Base-by-base conservation (phyloP, 2,888 invertebrate genomes). In the Strigamia crassipes region DNA sequence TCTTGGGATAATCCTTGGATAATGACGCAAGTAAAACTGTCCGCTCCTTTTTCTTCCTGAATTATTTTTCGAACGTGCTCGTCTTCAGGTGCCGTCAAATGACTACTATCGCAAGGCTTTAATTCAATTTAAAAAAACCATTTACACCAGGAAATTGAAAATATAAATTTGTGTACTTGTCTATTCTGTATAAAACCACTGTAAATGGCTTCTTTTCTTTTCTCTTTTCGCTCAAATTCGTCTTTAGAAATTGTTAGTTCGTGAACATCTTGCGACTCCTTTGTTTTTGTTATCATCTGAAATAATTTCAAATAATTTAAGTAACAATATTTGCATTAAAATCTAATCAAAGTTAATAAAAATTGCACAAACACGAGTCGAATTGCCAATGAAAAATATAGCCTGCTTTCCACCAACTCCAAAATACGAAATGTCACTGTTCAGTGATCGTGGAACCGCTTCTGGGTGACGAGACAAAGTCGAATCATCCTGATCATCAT, bases 351-450 rank as follows among this genome's bases (percentile, higher is more conserved):
- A 27, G 27, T 27, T 27, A 27, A 27, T 27, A 27, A 27, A 27
- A 27, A 27, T 27, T 56, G 5, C 9, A 73, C 73, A 12, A 18
- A 83, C 83, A 41, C 83, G 31, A 27, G 87, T 86, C 1, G 87
- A 84, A 34, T 84, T 86, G 41, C 88, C 88, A 80, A 88, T 87
- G 82, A 87, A 88, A 85, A 88, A 88, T 42, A 87, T 85, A 41
- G 88, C 88, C 83, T 88, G 88, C 84, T 88, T 88, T 6, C 88
- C 88, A 15, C 88, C 88, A 0, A 88, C 88, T 46, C 88, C 88
- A 85, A 88, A 88, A 84, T 87, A 88, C 0, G 88, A 88, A 41
- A 88, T 88, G 82, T 88, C 88, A 84, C 87, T 87, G 85, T 88
- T 88, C 66, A 88, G 85, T 18, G 86, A 88, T 15, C 87, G 85